Percentiles rank a stretch among this genome's conserved stretches.
These are phyloP conservation scores for Rhynchopsitta pachyrhyncha DNA, from an alignment of 2,113 vertebrate species.

Conservation along the genomic window DNA sequence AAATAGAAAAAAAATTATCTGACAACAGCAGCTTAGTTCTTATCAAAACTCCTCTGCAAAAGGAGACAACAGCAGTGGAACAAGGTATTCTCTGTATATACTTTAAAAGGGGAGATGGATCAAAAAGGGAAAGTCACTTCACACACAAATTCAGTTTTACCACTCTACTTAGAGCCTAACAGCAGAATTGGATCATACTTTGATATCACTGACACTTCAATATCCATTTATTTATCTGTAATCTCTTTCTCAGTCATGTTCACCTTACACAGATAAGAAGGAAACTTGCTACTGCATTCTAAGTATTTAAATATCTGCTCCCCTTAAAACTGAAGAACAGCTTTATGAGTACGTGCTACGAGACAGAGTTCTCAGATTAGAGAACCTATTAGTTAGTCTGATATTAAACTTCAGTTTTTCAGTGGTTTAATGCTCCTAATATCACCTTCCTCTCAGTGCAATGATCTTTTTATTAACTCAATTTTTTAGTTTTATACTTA, in stretches of 20 bases:
- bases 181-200: constrained; percentile 56
- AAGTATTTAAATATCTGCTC: not conserved
- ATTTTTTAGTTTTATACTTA: constrained; percentile 46
- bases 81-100: constrained; percentile 40
- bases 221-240: constrained; percentile 71
- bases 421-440: not conserved
- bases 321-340: constrained; percentile 22
- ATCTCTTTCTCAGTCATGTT: constrained; percentile 43
- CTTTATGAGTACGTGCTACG: not conserved
- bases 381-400: not conserved
- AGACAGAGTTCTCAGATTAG: constrained; percentile 26
- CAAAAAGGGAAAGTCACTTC: constrained; percentile 44
- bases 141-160: constrained; percentile 54
- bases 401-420: constrained; percentile 4
- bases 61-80: not conserved
- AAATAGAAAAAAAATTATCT: not conserved
- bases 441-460: constrained; percentile 14
- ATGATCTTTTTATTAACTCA: constrained; percentile 22
- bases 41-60: not conserved
- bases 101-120: constrained; percentile 14
- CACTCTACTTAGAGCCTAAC: constrained; percentile 25
- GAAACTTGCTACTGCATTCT: constrained; percentile 14
- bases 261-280: constrained; percentile 34
- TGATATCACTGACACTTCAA: constrained; percentile 71
- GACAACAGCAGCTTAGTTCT: not conserved